Evolutionary conservation across 2,797 vertebrate genomes (phyloP), one percentile per base, ranked within the genome.

Genomic region (Hippoglossus hippoglossus): DNA sequence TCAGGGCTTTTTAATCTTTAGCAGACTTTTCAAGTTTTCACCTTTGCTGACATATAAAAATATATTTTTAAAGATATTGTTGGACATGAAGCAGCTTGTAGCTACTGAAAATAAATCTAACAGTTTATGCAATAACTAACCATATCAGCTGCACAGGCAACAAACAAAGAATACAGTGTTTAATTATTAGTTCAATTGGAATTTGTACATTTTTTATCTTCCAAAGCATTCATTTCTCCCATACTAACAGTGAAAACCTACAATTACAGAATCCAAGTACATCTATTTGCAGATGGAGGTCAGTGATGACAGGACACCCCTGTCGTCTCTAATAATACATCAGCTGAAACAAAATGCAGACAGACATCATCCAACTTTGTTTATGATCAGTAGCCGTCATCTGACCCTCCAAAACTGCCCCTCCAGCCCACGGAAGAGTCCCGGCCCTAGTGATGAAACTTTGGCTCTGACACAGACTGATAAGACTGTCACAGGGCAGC

Each of bases 401-500:
- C 24, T 53, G 56, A 57, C 41, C 49, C 47, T 59, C 16, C 3
- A 12, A 44, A 54, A 44, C 16, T 4, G 10, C 41, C 39, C 28
- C 26, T 41, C 57, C 52, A 31, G 58, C 67, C 41, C 53, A 13
- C 4, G 28, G 22, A 36, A 52, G 58, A 26, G 22, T 31, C 25
- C 47, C 5, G 28, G 25, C 36, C 54, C 22, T 4, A 8, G 46
- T n/a, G 11, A 44, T 28, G 52, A 63, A 39, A 22, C 47, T 15
- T 24, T n/a, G 50, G 39, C 44, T 63, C 60, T 50, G 57, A 60
- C 56, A 25, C 69, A 46, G 36, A 68, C 21, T n/a, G 62, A 70
- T 70, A 28, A 72, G 36, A 4, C 44, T 19, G 52, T 70, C 55
- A 56, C 50, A 9, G 1, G 4, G 28, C 36, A 66, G 53, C 55